phyloP scores from a whole-genome alignment of 1,140 invertebrate species.

The Polyergus mexicanus region DNA sequence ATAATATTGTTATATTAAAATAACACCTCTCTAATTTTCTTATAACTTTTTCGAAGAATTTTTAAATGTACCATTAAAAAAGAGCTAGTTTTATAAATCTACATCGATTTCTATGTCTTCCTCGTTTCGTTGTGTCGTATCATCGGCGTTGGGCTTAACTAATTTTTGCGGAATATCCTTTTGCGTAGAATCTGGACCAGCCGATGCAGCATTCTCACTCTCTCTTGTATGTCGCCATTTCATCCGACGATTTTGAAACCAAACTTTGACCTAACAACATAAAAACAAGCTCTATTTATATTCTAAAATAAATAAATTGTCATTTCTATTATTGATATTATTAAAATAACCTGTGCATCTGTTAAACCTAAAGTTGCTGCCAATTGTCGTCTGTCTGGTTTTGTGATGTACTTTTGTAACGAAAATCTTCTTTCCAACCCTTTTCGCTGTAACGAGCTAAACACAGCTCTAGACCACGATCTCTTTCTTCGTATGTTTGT shows the following conservation, averaged over 20 bases:
- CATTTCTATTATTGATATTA: constrained; percentile 19
- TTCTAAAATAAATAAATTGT: background rate
- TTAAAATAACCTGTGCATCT: constrained; percentile 91
- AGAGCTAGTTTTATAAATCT: constrained; percentile 71
- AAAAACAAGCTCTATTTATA: background rate
- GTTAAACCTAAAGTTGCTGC: constrained; percentile 96
- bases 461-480: constrained; percentile 97
- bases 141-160: constrained; percentile 71
- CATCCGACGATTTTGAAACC: constrained; percentile 97
- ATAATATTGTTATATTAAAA: background rate
- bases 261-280: constrained; percentile 93
- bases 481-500: constrained; percentile 91
- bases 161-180: constrained; percentile 75
- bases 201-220: constrained; percentile 81
- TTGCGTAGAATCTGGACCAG: constrained; percentile 66
- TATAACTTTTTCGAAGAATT: background rate
- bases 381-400: constrained; percentile 95
- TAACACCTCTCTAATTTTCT: background rate
- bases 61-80: background rate
- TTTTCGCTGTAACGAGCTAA: constrained; percentile 96
- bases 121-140: constrained; percentile 74
- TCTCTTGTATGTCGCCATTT: constrained; percentile 96
- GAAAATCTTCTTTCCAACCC: constrained; percentile 96
- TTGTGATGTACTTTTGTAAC: constrained; percentile 97
- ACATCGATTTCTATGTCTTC: constrained; percentile 85